A percentile compares a stretch with the other conserved stretches of the same genome.
Evolutionary conservation across 2,888 invertebrate species (phyloP).

Genomic region (Diarsia mendica): DNA sequence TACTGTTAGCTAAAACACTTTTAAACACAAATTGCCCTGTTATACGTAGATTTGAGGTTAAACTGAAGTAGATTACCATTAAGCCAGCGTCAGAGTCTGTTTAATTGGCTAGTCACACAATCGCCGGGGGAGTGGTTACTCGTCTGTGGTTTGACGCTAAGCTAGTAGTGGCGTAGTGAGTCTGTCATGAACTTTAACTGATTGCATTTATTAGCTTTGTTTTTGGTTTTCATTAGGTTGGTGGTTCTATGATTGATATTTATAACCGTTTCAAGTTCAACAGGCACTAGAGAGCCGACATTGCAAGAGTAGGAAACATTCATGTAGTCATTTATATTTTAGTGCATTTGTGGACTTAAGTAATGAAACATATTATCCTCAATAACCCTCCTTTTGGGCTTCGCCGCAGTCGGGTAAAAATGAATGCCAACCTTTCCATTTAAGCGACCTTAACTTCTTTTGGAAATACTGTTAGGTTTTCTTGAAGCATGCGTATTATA

Average conservation of each 20-base stretch:
- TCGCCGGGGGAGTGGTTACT: slow-evolving; percentile 40
- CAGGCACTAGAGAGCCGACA: neutral
- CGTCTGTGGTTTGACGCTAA: slow-evolving; percentile 29
- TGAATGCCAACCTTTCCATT: neutral
- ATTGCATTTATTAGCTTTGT: neutral
- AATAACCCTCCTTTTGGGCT: too few species aligned
- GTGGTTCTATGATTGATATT: neutral
- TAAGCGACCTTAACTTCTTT: neutral
- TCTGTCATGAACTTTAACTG: neutral
- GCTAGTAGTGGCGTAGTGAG: neutral
- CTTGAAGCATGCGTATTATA: neutral
- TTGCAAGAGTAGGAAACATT: neutral
- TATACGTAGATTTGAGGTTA: slow-evolving; percentile 41
- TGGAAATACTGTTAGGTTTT: neutral
- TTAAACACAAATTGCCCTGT: too few species aligned
- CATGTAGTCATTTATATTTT: neutral
- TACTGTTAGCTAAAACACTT: too few species aligned
- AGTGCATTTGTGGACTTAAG: neutral
- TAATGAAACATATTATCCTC: too few species aligned
- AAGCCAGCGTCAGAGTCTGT: slow-evolving; percentile 25
- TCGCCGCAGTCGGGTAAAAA: too few species aligned
- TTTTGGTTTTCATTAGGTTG: neutral
- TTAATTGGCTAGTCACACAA: slow-evolving; percentile 36
- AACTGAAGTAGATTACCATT: slow-evolving; percentile 34
- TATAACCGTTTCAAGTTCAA: neutral